phyloP scores from a whole-genome alignment of 1,140 invertebrate species.

The Eufriesea mexicana region DNA sequence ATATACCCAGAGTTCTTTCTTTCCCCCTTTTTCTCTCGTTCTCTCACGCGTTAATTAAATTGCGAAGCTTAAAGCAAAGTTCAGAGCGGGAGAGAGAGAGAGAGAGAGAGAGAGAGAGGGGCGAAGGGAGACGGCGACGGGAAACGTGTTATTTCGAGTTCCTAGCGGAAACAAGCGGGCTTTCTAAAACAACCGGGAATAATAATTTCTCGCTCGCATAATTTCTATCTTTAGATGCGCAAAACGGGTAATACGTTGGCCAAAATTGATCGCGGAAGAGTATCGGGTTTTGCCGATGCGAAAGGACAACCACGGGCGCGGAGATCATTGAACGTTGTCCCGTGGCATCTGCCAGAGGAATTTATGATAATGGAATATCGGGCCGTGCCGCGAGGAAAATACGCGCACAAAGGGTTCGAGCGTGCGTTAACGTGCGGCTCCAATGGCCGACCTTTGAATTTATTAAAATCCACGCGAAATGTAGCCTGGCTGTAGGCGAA shows the following conservation, averaged over 20 bases:
- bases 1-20: no score
- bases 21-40: no score
- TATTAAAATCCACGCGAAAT: slow-evolving; percentile 36
- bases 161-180: no score
- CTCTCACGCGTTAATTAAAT: slow-evolving; percentile 11
- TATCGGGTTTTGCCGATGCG: slow-evolving; percentile 8
- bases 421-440: slow-evolving; percentile 1
- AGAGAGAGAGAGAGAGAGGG: no score
- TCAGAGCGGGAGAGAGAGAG: not conserved
- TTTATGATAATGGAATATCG: slow-evolving; percentile 41
- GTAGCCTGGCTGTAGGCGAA: no score
- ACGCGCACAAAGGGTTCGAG: slow-evolving; percentile 25
- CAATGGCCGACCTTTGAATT: slow-evolving; percentile 26
- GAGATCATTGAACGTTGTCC: slow-evolving; percentile 1
- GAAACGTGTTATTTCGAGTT: not conserved
- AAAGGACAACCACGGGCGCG: not conserved
- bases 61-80: not conserved
- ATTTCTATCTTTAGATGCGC: not conserved
- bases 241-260: rapidly evolving
- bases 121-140: not conserved
- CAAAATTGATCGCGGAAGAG: not conserved
- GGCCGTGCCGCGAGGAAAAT: slow-evolving; percentile 11
- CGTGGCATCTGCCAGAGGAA: slow-evolving; percentile 36
- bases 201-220: not conserved
- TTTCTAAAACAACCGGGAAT: not conserved